Evolutionary conservation across 2,797 vertebrate genomes (phyloP).

Genomic region (Anguilla anguilla): DNA sequence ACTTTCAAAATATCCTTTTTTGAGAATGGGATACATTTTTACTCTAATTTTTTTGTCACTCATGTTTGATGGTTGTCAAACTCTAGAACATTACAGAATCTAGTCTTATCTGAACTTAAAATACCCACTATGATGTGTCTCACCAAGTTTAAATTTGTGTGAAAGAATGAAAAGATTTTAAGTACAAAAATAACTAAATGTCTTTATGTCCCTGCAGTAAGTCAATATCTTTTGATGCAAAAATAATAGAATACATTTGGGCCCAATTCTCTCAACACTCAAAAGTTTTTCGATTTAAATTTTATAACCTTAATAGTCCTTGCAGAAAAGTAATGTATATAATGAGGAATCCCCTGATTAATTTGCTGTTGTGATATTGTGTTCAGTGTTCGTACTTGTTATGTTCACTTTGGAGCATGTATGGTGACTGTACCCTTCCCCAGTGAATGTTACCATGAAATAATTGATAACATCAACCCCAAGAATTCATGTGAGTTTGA

Average conservation of each 20-base stretch:
- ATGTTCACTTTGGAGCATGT: not conserved
- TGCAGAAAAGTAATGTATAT: not conserved
- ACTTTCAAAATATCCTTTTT: not conserved
- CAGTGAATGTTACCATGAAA: not conserved
- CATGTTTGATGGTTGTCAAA: conserved; percentile 19
- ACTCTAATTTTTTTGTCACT: not conserved
- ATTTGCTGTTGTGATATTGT: not conserved
- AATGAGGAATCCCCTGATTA: conserved; percentile 4
- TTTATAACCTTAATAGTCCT: conserved; percentile 12
- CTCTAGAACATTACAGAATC: not conserved
- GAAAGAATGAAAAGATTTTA: conserved; percentile 19
- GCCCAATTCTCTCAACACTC: not conserved
- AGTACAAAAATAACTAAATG: conserved; percentile 19
- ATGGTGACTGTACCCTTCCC: not conserved
- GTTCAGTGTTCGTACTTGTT: not conserved
- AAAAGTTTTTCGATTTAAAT: not conserved
- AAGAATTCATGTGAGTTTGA: not conserved
- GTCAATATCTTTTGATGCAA: conserved; percentile 16
- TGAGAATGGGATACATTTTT: not conserved
- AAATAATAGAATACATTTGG: conserved; percentile 15
- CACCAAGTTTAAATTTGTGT: conserved; percentile 6
- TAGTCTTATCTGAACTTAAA: not conserved
- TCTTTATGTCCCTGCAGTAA: not conserved
- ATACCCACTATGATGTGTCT: conserved; percentile 6
- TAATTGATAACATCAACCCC: not conserved